phyloP scores from a whole-genome alignment of 2,113 vertebrate genomes.

The Archocentrus centrarchus region DNA sequence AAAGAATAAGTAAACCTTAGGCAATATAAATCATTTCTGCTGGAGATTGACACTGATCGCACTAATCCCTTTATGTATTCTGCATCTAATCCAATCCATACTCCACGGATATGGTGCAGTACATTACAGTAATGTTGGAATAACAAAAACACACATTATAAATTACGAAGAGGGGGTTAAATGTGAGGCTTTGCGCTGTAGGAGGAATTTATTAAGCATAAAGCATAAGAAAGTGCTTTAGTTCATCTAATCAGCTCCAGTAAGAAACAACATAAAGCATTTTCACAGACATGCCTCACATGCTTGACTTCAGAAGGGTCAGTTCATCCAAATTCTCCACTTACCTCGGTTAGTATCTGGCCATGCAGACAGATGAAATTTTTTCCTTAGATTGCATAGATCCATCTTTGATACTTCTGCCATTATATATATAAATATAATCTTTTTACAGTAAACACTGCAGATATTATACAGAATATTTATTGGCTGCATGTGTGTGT shows the following conservation, averaged over 20 bases:
- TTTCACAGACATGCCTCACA: constrained; percentile 1
- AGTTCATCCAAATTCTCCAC: not conserved
- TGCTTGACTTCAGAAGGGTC: not conserved
- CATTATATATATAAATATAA: too few relatives aligned
- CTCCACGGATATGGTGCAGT: constrained; percentile 13
- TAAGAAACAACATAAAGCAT: not conserved
- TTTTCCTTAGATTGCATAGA: too few relatives aligned
- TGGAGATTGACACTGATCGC: constrained; percentile 58
- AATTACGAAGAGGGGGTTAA: not conserved
- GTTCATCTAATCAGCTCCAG: not conserved
- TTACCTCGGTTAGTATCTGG: not conserved
- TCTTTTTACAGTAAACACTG: too few relatives aligned
- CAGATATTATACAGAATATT: too few relatives aligned
- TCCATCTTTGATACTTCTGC: not conserved
- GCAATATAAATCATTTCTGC: constrained; percentile 53
- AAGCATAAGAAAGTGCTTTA: not conserved
- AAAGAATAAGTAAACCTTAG: constrained; percentile 55
- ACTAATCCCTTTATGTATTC: constrained; percentile 66
- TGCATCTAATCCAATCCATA: constrained; percentile 35
- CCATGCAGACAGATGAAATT: not conserved
- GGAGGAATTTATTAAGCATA: not conserved
- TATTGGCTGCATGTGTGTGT: not conserved
- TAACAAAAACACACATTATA: not conserved
- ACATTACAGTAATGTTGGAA: constrained; percentile 6
- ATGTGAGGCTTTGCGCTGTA: constrained; percentile 1